Evolutionary conservation across 2,888 invertebrate species (phyloP), one percentile per base, ranked within the genome.

Genomic region (Rapana venosa): DNA sequence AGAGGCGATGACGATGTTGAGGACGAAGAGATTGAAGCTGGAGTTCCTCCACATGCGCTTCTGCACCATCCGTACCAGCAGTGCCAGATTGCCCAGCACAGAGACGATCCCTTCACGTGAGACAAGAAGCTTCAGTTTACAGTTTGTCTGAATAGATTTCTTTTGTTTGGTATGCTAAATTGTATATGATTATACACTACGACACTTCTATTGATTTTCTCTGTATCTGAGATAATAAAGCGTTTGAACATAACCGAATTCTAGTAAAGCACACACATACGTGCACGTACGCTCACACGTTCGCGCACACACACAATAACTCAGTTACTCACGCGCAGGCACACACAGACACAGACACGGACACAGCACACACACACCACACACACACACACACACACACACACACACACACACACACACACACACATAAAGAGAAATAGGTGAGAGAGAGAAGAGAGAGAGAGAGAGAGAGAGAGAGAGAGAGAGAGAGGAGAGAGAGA

Each of bases 1-100:
- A 35, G 91, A 90, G 36, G 88, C 81, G 26, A 89, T 47, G 20
- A 87, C 88, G n/a, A 92, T 87, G 35, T 85, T 83, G 30, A 90
- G 26, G 74, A 91, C 85, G 83, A 88, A 90, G 13, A 90, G 36
- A 74, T 91, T 91, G 87, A 91, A 88, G 35, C 58, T 85, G 5
- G 91, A 87, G 22, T 85, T 85, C 22, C 90, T 86, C 85, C 90
- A 91, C 58, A 70, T 66, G 11, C 90, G 36, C 22, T 61, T 91
- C 47, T 77, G 85, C 0, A 70, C n/a, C 85, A 91, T 87, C 15
- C 74, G 61, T 20, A 79, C 77, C 20, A 74, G 61, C 61, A 91
- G 87, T 5, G 85, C n/a, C 20, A 66, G 47, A 79, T 91, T 91
- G 20, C 90, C 91, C 30, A 86, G 56, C 77, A 86, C 58, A 1